A percentile compares a stretch with the other conserved stretches of the same genome.
Evolutionary conservation across 2,113 vertebrate genomes (phyloP).

Genomic region (Cisticola juncidis): DNA sequence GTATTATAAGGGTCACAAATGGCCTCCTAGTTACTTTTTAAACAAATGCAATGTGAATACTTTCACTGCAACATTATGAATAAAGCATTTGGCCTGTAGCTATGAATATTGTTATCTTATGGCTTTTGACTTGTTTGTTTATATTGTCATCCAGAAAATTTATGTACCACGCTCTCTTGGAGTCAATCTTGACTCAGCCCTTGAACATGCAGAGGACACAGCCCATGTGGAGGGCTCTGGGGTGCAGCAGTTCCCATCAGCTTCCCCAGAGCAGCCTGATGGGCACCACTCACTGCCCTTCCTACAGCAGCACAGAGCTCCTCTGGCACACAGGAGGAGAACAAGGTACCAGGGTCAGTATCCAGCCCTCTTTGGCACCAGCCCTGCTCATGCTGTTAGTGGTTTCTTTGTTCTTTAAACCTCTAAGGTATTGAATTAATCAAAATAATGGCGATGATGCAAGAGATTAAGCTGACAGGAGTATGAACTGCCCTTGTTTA

Average conservation of each 20-base stretch:
- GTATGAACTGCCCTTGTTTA: neutral
- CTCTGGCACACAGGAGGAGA: neutral
- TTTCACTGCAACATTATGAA: constrained; percentile 65
- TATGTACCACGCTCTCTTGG: neutral
- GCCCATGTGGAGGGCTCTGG: neutral
- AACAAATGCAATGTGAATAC: constrained; percentile 85
- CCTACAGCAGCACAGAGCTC: neutral
- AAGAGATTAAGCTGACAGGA: neutral
- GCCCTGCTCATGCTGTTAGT: neutral
- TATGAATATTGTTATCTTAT: neutral
- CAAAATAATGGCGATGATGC: neutral
- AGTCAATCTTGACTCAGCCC: neutral
- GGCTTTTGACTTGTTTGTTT: constrained; percentile 1
- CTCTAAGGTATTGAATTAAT: neutral
- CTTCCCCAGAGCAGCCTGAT: rapidly evolving
- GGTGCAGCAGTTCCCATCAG: neutral
- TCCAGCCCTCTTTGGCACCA: neutral
- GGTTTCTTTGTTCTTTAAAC: neutral
- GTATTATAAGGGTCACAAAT: constrained; percentile 74
- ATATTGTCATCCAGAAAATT: neutral
- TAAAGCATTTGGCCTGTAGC: constrained; percentile 69
- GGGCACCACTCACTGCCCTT: rapidly evolving
- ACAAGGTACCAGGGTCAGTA: rapidly evolving
- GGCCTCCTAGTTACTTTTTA: constrained; percentile 83
- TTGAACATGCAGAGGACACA: neutral